Evolutionary conservation across 2,888 invertebrate species (phyloP).

Genomic region (Nemotelus pantherinus): DNA sequence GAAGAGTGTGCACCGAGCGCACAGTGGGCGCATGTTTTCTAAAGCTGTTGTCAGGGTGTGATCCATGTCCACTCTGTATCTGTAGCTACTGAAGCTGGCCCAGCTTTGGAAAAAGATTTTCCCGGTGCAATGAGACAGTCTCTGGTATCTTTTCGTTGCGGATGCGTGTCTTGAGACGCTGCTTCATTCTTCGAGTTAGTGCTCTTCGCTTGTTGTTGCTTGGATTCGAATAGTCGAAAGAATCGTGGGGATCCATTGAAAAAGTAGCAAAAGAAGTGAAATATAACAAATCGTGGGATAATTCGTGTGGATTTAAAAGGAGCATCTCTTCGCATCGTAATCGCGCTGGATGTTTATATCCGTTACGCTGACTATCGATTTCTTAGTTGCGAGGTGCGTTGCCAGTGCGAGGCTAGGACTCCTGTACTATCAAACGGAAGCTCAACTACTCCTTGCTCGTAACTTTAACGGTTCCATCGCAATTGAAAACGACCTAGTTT

Average conservation of each 20-base stretch:
- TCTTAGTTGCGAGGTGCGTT: conserved; percentile 3
- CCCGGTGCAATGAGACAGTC: conserved; percentile 42
- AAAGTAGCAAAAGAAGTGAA: neutral
- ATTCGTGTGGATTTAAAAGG: too few relatives aligned
- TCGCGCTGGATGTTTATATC: neutral
- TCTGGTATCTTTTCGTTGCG: conserved; percentile 25
- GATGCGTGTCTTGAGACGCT: conserved; percentile 17
- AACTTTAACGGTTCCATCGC: neutral
- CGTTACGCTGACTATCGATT: conserved; percentile 17
- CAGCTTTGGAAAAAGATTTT: conserved; percentile 33
- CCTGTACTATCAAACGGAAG: neutral
- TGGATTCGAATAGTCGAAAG: neutral
- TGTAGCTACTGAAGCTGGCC: neutral
- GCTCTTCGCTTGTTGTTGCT: neutral
- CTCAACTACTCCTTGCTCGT: neutral
- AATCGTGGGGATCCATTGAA: too few relatives aligned
- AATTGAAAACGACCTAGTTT: conserved; percentile 15
- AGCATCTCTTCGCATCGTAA: too few relatives aligned
- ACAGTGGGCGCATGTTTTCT: conserved; percentile 30
- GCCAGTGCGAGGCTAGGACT: neutral
- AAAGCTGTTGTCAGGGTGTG: conserved; percentile 29
- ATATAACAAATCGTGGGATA: neutral
- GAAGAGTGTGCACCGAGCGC: neutral
- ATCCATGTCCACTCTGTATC: neutral
- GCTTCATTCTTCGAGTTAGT: neutral